Conservation (phyloP, 2,113 vertebrate species). For the Labeo rohita region DNA sequence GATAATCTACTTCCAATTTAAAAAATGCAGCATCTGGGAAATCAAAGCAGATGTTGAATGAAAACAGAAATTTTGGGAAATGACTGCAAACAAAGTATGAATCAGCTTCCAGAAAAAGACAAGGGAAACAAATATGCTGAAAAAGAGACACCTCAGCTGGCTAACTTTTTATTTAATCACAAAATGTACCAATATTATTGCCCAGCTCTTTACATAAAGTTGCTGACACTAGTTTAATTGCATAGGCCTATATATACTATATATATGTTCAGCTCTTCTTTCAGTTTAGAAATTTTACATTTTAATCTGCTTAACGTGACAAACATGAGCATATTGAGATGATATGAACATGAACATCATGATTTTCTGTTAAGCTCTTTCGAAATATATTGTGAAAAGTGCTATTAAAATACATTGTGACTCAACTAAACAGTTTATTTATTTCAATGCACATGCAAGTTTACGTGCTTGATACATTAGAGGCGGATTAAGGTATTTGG, state of each 20-base stretch:
- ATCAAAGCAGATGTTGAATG: neutral
- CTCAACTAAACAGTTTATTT: neutral
- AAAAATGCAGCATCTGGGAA: neutral
- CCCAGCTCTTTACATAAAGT: neutral
- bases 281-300: too few species aligned
- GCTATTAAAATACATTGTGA: neutral
- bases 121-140: neutral
- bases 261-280: too few species aligned
- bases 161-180: neutral
- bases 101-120: neutral
- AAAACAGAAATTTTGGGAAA: neutral
- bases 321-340: neutral
- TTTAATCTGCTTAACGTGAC: neutral
- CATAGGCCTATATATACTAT: neutral
- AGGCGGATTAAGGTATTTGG: constrained; percentile 54
- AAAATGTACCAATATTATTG: neutral
- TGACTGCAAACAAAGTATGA: neutral
- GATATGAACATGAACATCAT: neutral
- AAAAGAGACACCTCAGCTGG: neutral
- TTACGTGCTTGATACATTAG: constrained; percentile 31
- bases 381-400: neutral
- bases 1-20: neutral
- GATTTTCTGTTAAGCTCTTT: neutral
- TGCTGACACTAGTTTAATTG: neutral
- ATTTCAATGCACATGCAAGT: neutral